Base-by-base conservation (phyloP, 2,797 vertebrate genomes). In the Oceanodroma leucorhoa region DNA sequence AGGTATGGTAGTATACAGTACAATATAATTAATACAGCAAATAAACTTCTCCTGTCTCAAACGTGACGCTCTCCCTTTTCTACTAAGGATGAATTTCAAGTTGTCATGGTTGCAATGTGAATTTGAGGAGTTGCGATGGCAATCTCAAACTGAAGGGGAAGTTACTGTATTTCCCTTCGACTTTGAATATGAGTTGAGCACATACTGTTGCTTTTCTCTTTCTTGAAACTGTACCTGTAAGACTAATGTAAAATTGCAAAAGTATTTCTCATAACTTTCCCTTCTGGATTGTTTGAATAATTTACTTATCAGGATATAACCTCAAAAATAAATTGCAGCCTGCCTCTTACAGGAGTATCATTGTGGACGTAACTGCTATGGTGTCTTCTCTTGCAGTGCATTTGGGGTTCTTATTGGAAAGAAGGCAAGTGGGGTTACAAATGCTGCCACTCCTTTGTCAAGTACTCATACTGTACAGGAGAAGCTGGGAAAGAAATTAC, bases 331-430 rank as follows among this genome's bases (percentile, higher is more conserved):
- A 46, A 40, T 26, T 48, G 45, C 23, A 72, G 57, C 26, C 38
- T 85, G 27, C 23, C 54, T 82, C 8, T n/a, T 27, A 3, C 0
- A 3, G 24, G 20, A 58, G 11, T 48, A 3, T 55, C 8, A 0
- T 29, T 32, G 10, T n/a, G 43, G 41, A 17, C 6, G 3, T 43
- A n/a, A 65, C 40, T 83, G 41, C 38, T 92, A 0, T 77, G 77
- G 5, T 93, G 57, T 94, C 60, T 87, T 91, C 62, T 80, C 87
- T 80, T 97, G 21, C 96, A 99, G 99, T 99, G 98, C 94, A 99
- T 99, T 92, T 99, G 99, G 99, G 99, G 99, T 14, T 99, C 99
- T 0, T 99, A 98, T 71, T 99, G 99, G 99, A 99, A 98, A 82
- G 99, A 99, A 15, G 99, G 99, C 94, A 98, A 46, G 95, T 99